Percentiles rank a stretch among this genome's conserved stretches.
phyloP scores from a whole-genome alignment of 2,888 invertebrate species.

The Chelonus formosanus region DNA sequence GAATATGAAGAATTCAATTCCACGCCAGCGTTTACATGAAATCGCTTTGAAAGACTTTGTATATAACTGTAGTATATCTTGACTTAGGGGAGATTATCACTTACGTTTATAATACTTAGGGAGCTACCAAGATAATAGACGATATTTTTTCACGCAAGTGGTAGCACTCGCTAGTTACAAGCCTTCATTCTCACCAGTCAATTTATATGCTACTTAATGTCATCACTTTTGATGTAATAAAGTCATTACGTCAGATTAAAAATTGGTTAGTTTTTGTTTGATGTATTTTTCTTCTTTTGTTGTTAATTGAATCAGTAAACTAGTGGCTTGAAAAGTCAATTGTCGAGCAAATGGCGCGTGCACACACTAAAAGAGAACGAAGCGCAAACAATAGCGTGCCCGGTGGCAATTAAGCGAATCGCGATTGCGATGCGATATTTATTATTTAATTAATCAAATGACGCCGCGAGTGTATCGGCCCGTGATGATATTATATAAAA shows the following conservation, averaged over 20 bases:
- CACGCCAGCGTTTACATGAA: conserved; percentile 30
- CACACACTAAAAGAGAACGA: conserved; percentile 35
- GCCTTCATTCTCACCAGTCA: conserved; percentile 3
- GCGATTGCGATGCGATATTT: conserved; percentile 53
- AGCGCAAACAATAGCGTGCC: conserved; percentile 51
- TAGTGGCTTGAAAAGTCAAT: conserved; percentile 17
- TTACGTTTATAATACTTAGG: conserved; percentile 7
- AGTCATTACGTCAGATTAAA: no score
- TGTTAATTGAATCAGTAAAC: background rate
- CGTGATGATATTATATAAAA: background rate
- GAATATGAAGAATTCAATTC: conserved; percentile 41
- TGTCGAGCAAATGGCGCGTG: conserved; percentile 32
- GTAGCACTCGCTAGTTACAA: background rate
- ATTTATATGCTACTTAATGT: background rate
- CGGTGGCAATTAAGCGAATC: conserved; percentile 52
- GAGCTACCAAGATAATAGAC: conserved; percentile 1
- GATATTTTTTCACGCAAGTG: conserved; percentile 14
- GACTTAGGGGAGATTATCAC: conserved; percentile 17
- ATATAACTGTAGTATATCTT: conserved; percentile 5
- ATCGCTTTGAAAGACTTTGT: conserved; percentile 17
- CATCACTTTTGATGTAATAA: no score
- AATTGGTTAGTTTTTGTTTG: background rate
- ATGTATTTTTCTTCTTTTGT: background rate
- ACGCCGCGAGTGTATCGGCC: conserved; percentile 23
- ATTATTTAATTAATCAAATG: conserved; percentile 56